Evolutionary conservation across 2,888 invertebrate species (phyloP).

Genomic region (Drosophila borealis): DNA sequence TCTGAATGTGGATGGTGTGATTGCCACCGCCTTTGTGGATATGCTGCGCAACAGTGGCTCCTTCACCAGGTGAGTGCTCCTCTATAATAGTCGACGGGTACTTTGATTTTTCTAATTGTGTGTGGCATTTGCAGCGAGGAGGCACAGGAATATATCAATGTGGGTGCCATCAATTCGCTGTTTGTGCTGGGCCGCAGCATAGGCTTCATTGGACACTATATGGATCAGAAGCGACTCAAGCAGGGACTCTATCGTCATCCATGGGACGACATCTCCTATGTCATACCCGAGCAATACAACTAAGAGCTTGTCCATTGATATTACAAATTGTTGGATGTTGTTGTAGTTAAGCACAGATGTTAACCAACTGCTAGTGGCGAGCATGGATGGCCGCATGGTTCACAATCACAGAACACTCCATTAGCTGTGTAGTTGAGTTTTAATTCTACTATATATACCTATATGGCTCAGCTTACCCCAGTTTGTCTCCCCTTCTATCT

Average conservation of each 20-base stretch:
- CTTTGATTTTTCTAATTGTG: not conserved
- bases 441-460: slow-evolving; percentile 20
- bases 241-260: slow-evolving; percentile 99
- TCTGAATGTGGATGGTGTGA: slow-evolving; percentile 99
- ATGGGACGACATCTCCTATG: slow-evolving; percentile 97
- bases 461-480: slow-evolving; percentile 27
- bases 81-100: too few relatives aligned
- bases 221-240: slow-evolving; percentile 99
- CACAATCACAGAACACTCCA: slow-evolving; percentile 55
- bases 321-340: slow-evolving; percentile 71
- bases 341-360: slow-evolving; percentile 79
- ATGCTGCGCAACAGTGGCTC: slow-evolving; percentile 96
- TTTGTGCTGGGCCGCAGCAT: slow-evolving; percentile 99
- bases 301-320: slow-evolving; percentile 63
- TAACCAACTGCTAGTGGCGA: slow-evolving; percentile 69
- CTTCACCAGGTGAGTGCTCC: slow-evolving; percentile 91
- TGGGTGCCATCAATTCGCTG: slow-evolving; percentile 98
- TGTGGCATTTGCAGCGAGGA: slow-evolving; percentile 89
- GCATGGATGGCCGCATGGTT: slow-evolving; percentile 62
- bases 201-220: slow-evolving; percentile 99
- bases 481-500: slow-evolving; percentile 27
- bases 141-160: slow-evolving; percentile 98
- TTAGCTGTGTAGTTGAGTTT: slow-evolving; percentile 60
- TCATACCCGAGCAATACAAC: slow-evolving; percentile 85
- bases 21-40: slow-evolving; percentile 98